Conservation (phyloP, 2,888 invertebrate species). For the Andrena bucephala region DNA sequence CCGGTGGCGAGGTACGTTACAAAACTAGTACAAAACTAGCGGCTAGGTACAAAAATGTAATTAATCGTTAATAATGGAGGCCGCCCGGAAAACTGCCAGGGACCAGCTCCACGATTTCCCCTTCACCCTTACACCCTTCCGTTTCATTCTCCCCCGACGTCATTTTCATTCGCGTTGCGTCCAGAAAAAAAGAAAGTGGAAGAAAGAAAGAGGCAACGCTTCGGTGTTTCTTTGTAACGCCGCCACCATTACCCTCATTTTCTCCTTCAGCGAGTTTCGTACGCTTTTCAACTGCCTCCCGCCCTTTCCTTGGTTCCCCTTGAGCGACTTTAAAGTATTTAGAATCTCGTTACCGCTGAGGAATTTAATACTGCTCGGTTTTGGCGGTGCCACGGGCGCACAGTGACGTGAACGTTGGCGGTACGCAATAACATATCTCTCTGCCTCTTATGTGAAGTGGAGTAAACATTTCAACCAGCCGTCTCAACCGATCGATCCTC, state of each 20-base stretch:
- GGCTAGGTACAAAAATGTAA: constrained; percentile 86
- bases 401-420: constrained; percentile 41
- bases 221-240: constrained; percentile 5
- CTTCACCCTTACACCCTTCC: constrained; percentile 41
- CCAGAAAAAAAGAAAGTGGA: background rate
- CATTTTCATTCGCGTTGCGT: constrained; percentile 21
- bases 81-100: constrained; percentile 81
- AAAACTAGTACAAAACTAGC: constrained; percentile 88
- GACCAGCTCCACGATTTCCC: constrained; percentile 71
- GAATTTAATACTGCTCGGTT: constrained; percentile 79
- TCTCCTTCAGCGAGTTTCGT: background rate
- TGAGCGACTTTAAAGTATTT: constrained; percentile 69
- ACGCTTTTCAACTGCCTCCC: background rate
- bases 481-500: background rate
- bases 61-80: constrained; percentile 81
- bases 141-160: constrained; percentile 31
- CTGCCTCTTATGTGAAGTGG: background rate
- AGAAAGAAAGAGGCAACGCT: constrained; percentile 18
- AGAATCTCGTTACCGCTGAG: constrained; percentile 76
- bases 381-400: constrained; percentile 72
- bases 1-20: constrained; percentile 85
- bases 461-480: background rate
- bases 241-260: constrained; percentile 28
- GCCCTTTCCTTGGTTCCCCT: constrained; percentile 44
- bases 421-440: background rate